These are phyloP conservation scores for Trichogramma pretiosum DNA, from an alignment of 1,140 invertebrate species.

Conservation along the genomic window DNA sequence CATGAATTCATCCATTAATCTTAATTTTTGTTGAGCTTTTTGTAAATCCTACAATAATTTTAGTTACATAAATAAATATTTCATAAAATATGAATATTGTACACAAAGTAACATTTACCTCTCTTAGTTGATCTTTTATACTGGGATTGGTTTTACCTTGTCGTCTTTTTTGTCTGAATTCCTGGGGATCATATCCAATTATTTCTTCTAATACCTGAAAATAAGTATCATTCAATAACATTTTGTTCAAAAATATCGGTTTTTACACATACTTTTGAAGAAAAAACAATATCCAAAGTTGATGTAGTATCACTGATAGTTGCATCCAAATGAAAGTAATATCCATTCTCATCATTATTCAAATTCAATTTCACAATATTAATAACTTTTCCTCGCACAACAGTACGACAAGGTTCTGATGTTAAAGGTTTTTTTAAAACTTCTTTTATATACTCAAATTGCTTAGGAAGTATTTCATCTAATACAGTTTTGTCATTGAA, in stretches of 20 bases:
- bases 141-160: constrained; percentile 27
- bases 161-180: constrained; percentile 34
- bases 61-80: not conserved
- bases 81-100: constrained; percentile 3
- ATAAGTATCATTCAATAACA: not conserved
- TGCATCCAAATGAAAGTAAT: constrained; percentile 24
- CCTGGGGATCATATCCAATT: constrained; percentile 28
- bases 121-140: constrained; percentile 27
- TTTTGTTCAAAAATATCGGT: not conserved
- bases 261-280: constrained; percentile 26
- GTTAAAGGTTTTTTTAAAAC: constrained; percentile 19
- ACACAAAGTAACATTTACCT: constrained; percentile 20
- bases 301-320: constrained; percentile 29
- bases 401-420: constrained; percentile 15
- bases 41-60: constrained; percentile 25
- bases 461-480: constrained; percentile 10
- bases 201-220: constrained; percentile 32
- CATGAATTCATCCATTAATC: constrained; percentile 29
- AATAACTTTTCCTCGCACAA: constrained; percentile 24
- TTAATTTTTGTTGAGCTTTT: constrained; percentile 27
- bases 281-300: constrained; percentile 30
- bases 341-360: constrained; percentile 26
- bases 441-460: constrained; percentile 27
- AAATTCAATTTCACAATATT: constrained; percentile 23
- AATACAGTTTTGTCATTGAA: not conserved